Conservation (phyloP, 2,113 vertebrate genomes). For the Holacanthus passer region DNA sequence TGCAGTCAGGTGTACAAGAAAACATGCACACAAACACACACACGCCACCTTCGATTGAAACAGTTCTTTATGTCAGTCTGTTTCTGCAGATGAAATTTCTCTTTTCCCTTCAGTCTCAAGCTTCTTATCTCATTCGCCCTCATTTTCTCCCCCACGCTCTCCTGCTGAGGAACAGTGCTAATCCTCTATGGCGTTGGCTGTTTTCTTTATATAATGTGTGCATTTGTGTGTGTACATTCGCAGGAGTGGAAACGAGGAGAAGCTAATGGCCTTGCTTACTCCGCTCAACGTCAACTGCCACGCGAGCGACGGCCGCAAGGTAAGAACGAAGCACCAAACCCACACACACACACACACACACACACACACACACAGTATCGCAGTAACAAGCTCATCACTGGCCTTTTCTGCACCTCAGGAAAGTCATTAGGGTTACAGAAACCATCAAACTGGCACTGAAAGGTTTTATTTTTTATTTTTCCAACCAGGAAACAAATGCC, state of each 20-base stretch:
- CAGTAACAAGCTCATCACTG: conserved; percentile 36
- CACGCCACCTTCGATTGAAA: not conserved
- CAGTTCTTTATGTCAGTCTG: conserved; percentile 13
- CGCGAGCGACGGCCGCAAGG: conserved; percentile 97
- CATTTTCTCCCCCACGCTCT: conserved; percentile 39
- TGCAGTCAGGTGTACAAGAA: conserved; percentile 8
- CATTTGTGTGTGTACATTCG: conserved; percentile 48
- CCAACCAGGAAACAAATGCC: not conserved
- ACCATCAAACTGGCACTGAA: not conserved
- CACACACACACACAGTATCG: not conserved
- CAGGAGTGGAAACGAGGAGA: conserved; percentile 99
- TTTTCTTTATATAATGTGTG: conserved; percentile 45
- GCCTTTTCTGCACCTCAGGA: conserved; percentile 12
- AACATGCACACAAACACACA: conserved; percentile 17
- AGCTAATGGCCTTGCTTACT: conserved; percentile 98
- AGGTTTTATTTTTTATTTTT: conserved; percentile 1
- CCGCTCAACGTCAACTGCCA: conserved; percentile 99
- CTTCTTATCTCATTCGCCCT: conserved; percentile 58
- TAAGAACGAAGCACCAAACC: conserved; percentile 76
- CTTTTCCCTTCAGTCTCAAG: conserved; percentile 41
- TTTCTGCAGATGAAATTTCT: conserved; percentile 53
- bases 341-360: too few relatives aligned
- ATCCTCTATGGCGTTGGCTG: conserved; percentile 50
- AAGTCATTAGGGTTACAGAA: conserved; percentile 29
- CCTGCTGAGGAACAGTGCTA: conserved; percentile 53